These are phyloP conservation scores for Acanthosoma haemorrhoidale DNA, from an alignment of 2,888 invertebrate genomes.

Conservation along the genomic window DNA sequence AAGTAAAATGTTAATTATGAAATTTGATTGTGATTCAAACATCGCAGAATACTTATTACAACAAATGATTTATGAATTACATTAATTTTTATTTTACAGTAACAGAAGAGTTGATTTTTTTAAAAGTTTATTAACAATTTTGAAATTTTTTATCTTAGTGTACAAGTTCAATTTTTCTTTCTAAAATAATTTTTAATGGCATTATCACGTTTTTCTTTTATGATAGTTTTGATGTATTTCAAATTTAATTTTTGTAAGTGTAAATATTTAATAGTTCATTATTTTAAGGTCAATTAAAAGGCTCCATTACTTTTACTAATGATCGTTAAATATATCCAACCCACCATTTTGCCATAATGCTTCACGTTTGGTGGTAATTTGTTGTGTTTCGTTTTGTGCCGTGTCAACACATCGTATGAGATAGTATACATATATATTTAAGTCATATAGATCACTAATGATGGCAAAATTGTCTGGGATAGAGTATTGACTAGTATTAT, in stretches of 20 bases:
- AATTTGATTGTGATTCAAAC: not conserved
- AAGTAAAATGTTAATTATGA: not conserved
- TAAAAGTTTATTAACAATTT: not conserved
- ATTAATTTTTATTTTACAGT: not conserved
- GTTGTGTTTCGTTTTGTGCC: not conserved
- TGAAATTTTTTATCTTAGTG: not conserved
- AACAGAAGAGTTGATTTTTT: not conserved
- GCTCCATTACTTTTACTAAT: not conserved
- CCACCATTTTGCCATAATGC: not conserved
- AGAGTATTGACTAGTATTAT: not conserved
- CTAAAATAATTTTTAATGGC: not conserved
- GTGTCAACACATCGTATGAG: not conserved
- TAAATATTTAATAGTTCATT: too few species aligned
- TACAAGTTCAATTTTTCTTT: not conserved
- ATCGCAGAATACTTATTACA: not conserved
- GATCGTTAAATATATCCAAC: not conserved
- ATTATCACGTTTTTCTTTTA: not conserved
- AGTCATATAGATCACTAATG: constrained; percentile 29
- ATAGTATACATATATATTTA: not conserved
- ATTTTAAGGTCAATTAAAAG: too few species aligned
- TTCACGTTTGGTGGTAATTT: not conserved
- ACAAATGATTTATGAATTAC: not conserved
- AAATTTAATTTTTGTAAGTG: too few species aligned
- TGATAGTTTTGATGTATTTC: too few species aligned
- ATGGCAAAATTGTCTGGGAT: constrained; percentile 18